Evolutionary conservation across 35 echinoderm and acorn worm species (phyloP), one percentile per base, ranked within the genome.

Genomic region (Diadema setosum): DNA sequence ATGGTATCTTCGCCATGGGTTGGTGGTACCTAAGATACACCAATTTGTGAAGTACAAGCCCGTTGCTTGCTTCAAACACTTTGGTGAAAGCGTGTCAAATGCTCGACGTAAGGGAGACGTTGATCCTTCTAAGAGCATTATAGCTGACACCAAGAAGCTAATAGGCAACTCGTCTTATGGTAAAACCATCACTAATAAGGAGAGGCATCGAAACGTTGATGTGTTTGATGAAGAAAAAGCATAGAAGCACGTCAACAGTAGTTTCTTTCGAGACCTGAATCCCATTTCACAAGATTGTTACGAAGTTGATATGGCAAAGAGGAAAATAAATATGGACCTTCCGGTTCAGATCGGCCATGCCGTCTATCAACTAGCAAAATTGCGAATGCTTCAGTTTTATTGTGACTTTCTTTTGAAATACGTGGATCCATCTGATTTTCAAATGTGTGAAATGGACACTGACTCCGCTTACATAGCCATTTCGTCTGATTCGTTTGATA

Each of bases 391-490:
- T 9, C 32, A 93, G 37, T 93, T 83, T 26, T 93, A 88, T 59
- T 93, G 84, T 35, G 85, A 93, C 63, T 89, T 92, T 69, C 87
- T 93, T 2, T 3, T 39, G 18, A 80, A 75, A 42, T 93, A 50
- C 69, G 64, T 88, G 14, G 76, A 93, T 36, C 61, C 42, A 2
- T 82, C 78, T 0, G 76, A 93, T 46, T 93, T 93, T 52, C 86
- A 93, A 41, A 82, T 83, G 46, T 89, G 85, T 48, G 59, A 93
- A 42, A 89, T 93, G 88, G 93, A 90, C 58, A 94, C 93, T 9
- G 93, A 94, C 37, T 91, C 88, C 7, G 83, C 88, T 21, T 94
- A 94, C 61, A 91, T 91, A 18, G 82, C 93, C 46, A 91, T 94
- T 44, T 44, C 88, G 0, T 81, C 43, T 2, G 32, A 85, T 15